Percentiles rank a stretch among this genome's conserved stretches.
Evolutionary conservation across 2,113 vertebrate genomes (phyloP).

Genomic region (Plecotus auritus): DNA sequence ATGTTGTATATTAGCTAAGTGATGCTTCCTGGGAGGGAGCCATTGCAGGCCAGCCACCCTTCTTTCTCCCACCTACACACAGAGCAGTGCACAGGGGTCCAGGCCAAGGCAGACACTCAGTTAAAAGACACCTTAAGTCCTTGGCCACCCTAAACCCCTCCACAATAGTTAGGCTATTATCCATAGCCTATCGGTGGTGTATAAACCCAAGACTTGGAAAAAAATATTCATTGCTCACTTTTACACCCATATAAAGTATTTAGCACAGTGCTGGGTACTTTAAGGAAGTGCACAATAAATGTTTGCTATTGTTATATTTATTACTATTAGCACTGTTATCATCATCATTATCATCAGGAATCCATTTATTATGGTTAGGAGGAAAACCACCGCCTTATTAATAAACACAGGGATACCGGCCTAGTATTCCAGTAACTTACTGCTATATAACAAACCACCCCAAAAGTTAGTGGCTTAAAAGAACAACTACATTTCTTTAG

Average conservation of each 20-base stretch:
- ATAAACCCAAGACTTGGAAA: background rate
- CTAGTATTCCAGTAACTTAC: background rate
- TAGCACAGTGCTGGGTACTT: background rate
- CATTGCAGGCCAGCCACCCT: rapidly evolving
- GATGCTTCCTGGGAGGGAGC: rapidly evolving
- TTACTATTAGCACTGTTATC: background rate
- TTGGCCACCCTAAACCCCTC: background rate
- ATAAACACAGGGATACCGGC: background rate
- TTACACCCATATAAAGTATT: background rate
- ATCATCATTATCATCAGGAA: background rate
- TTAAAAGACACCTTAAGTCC: background rate
- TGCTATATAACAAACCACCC: background rate
- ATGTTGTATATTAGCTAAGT: background rate
- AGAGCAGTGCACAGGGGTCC: background rate
- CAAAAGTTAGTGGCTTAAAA: background rate
- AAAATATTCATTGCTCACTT: background rate
- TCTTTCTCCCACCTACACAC: background rate
- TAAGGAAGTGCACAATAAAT: background rate
- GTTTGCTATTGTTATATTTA: background rate
- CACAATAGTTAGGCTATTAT: background rate
- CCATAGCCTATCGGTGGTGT: background rate
- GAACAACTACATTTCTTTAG: background rate
- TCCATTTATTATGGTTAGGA: background rate
- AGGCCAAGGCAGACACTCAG: background rate
- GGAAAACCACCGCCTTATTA: background rate